Base-by-base conservation (phyloP, 2,888 invertebrate species). In the Nezara viridula region DNA sequence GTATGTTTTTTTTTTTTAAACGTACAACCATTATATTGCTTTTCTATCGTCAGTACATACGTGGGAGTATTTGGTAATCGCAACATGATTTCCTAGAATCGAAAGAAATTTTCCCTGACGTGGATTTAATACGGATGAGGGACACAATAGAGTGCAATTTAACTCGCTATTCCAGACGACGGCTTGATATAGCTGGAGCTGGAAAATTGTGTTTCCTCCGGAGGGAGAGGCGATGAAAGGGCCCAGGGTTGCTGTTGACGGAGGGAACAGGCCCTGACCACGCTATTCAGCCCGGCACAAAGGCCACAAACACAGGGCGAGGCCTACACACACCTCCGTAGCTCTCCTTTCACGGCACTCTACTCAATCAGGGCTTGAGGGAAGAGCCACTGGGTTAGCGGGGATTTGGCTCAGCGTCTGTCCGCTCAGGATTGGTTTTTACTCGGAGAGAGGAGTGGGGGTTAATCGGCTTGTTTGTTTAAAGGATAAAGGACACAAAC, bases 131-230 rank as follows among this genome's bases (percentile, higher is more conserved):
- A 73, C 66, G 66, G 66, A 73, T 73, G 66, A 73, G 21, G 66
- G 66, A 60, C 66, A 73, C 66, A 73, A 73, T 73, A 19, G 66
- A 73, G 66, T 73, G 66, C 66, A 73, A 73, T 73, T 73, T 73
- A 73, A 73, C 66, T 73, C 66, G 32, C 66, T 73, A 37, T 73
- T 73, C 66, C 66, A 73, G 66, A 21, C 32, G 66, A 73, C 66
- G 66, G 66, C 19, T 73, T 73, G 66, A 73, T 73, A 73, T 37
- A 73, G 66, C 44, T n/a, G 81, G 47, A 81, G 81, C 44, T 81
- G 81, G 81, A 40, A 81, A 81, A 81, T 81, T 81, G 81, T 81
- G 81, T 81, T 81, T 81, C 81, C 81, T 81, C 81, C 66, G 81
- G n/a, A 47, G 81, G 44, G 81, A 81, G 44, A 44, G 44, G 81